Evolutionary conservation across 2,888 invertebrate species (phyloP).

Genomic region (Cabera pusaria): DNA sequence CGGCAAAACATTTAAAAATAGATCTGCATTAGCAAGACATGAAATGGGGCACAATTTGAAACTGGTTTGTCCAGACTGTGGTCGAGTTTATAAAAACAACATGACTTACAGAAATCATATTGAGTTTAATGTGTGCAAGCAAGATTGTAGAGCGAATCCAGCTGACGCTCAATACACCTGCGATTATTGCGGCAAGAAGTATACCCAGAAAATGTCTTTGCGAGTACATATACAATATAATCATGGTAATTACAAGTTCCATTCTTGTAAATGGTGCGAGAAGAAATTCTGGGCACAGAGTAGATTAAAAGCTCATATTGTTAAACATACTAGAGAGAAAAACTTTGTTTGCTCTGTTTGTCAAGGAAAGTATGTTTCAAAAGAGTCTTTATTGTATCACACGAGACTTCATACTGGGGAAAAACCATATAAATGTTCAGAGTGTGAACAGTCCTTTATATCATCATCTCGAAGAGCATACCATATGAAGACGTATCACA

Average conservation of each 20-base stretch:
- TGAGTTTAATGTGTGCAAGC: slow-evolving; percentile 55
- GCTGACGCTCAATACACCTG: slow-evolving; percentile 60
- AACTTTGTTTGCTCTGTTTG: slow-evolving; percentile 60
- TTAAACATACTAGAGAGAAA: slow-evolving; percentile 67
- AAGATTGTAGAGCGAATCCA: slow-evolving; percentile 50
- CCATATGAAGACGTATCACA: slow-evolving; percentile 58
- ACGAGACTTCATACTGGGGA: slow-evolving; percentile 71
- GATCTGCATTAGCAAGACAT: slow-evolving; percentile 55
- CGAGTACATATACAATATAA: slow-evolving; percentile 70
- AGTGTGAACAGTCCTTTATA: slow-evolving; percentile 56
- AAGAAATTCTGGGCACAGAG: slow-evolving; percentile 70
- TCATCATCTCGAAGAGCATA: slow-evolving; percentile 62
- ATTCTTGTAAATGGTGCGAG: slow-evolving; percentile 64
- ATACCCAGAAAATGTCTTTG: slow-evolving; percentile 65
- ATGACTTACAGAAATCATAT: slow-evolving; percentile 60
- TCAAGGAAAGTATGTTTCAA: slow-evolving; percentile 61
- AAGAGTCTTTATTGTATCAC: slow-evolving; percentile 66
- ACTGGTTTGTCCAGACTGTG: slow-evolving; percentile 61
- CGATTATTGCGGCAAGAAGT: slow-evolving; percentile 67
- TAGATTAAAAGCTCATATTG: slow-evolving; percentile 63
- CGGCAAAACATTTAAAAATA: slow-evolving; percentile 56
- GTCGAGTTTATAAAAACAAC: slow-evolving; percentile 61
- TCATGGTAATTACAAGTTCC: slow-evolving; percentile 65
- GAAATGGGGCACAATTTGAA: slow-evolving; percentile 51
- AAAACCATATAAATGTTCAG: slow-evolving; percentile 60